A percentile compares a stretch with the other conserved stretches of the same genome.
These are phyloP conservation scores for Catharus minimus DNA, from an alignment of 2,113 vertebrate genomes.

Conservation along the genomic window DNA sequence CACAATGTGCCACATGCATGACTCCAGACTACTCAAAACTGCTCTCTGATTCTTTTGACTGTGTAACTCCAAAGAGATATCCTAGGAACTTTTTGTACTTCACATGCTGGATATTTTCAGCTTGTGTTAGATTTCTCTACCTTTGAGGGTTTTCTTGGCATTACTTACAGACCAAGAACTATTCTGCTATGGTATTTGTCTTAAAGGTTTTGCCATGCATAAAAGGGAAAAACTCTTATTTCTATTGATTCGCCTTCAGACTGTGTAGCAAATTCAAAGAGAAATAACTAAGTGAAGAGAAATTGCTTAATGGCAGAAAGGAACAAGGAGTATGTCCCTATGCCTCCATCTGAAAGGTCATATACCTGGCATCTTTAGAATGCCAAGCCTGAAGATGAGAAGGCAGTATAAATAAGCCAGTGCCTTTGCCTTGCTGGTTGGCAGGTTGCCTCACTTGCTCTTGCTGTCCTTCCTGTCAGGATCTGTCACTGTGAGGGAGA, in stretches of 20 bases:
- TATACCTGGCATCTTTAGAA: neutral
- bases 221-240: neutral
- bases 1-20: rapidly evolving
- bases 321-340: neutral
- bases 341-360: slow-evolving; percentile 10
- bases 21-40: neutral
- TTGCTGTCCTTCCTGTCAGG: slow-evolving; percentile 77
- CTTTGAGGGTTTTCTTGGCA: neutral
- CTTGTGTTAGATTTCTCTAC: neutral
- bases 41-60: neutral
- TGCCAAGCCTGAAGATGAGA: neutral
- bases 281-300: neutral
- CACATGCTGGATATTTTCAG: neutral
- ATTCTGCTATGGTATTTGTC: neutral
- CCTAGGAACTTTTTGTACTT: neutral
- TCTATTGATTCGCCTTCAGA: neutral
- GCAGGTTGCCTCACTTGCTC: neutral
- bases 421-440: neutral
- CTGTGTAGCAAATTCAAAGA: neutral
- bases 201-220: neutral
- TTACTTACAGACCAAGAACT: neutral
- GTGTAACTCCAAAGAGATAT: neutral
- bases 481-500: slow-evolving; percentile 99
- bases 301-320: neutral
- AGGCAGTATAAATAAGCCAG: neutral